Evolutionary conservation across 2,113 vertebrate species (phyloP).

Genomic region (Cichladusa arquata): DNA sequence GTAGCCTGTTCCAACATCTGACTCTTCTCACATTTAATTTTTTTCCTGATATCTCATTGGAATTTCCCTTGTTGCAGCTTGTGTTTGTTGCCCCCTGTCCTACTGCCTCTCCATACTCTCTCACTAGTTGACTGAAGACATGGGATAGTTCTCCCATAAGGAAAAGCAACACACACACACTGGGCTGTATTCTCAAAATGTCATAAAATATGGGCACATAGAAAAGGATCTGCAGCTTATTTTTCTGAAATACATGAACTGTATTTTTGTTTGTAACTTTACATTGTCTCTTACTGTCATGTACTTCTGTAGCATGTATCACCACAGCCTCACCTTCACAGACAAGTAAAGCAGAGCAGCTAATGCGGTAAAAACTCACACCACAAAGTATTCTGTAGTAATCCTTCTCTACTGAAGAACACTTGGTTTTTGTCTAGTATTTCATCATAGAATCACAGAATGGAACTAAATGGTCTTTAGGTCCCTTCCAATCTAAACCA

Average conservation of each 20-base stretch:
- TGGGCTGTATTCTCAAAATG: not conserved
- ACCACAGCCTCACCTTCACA: not conserved
- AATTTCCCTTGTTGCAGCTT: not conserved
- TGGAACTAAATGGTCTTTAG: not conserved
- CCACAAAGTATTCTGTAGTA: not conserved
- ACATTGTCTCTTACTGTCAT: fast-evolving
- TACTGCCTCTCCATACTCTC: not conserved
- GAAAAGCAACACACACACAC: not conserved
- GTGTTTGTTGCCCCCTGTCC: not conserved
- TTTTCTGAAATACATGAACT: not conserved
- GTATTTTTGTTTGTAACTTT: not conserved
- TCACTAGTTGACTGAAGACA: not conserved
- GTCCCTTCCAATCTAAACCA: not conserved
- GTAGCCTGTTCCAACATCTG: not conserved
- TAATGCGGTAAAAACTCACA: not conserved
- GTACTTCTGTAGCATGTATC: not conserved
- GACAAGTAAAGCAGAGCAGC: not conserved
- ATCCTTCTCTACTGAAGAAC: fast-evolving
- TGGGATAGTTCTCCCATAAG: not conserved
- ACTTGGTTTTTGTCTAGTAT: fast-evolving
- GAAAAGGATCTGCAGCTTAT: not conserved
- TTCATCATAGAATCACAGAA: not conserved
- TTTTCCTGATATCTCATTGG: not conserved
- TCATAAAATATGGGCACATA: not conserved
- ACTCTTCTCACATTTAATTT: fast-evolving